phyloP scores from a whole-genome alignment of 2,113 vertebrate genomes.

The Archilochus colubris region DNA sequence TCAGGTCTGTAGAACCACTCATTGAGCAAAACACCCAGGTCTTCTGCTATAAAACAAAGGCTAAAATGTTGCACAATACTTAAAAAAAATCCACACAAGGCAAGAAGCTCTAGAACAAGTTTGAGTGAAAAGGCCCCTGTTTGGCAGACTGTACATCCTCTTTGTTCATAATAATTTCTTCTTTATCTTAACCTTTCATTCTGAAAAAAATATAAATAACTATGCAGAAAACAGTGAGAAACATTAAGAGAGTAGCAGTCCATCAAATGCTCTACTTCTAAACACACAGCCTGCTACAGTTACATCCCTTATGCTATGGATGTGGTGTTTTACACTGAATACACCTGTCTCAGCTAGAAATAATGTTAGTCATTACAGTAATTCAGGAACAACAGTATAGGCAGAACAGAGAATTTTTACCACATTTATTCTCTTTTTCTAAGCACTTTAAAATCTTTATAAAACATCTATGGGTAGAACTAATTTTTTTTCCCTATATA shows the following conservation, averaged over 20 bases:
- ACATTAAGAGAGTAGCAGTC: neutral
- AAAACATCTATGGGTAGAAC: neutral
- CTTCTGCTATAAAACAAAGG: neutral
- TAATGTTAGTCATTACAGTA: neutral
- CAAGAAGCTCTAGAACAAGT: neutral
- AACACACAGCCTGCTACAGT: neutral
- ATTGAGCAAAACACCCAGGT: neutral
- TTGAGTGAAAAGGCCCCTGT: neutral
- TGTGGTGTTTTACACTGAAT: neutral
- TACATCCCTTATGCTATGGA: no score
- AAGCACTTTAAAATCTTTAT: neutral
- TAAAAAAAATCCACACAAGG: neutral
- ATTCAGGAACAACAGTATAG: neutral
- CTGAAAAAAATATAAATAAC: neutral
- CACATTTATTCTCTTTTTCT: neutral
- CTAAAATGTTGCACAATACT: neutral
- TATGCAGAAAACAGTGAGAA: neutral
- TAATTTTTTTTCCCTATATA: accelerated
- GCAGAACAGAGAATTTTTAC: neutral
- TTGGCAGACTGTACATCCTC: neutral
- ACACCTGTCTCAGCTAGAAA: neutral
- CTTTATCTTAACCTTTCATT: neutral
- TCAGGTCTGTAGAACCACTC: neutral
- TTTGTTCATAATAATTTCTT: neutral
- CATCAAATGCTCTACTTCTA: neutral